Evolutionary conservation across 1,140 invertebrate genomes (phyloP).

Genomic region (Leptonema lineaticorne): DNA sequence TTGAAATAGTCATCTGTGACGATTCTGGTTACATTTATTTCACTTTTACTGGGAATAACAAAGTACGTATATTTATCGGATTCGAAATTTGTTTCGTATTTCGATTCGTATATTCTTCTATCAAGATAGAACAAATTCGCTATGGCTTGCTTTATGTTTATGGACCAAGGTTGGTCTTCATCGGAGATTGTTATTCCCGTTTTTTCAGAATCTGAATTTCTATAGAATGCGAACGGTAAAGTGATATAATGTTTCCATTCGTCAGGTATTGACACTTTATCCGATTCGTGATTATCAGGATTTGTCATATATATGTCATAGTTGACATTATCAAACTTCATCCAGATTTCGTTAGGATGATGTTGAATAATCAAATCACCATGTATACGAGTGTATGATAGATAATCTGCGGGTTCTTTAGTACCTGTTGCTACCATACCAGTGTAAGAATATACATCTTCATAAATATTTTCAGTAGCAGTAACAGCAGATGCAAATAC

Average conservation of each 20-base stretch:
- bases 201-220: background rate
- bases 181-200: background rate
- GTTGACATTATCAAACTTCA: background rate
- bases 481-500: too few species aligned
- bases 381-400: background rate
- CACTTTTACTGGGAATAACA: background rate
- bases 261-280: background rate
- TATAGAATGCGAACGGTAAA: background rate
- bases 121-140: background rate
- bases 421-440: background rate
- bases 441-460: background rate
- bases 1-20: background rate
- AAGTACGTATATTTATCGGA: background rate
- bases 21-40: background rate
- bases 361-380: background rate
- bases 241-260: background rate
- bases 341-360: background rate
- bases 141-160: background rate
- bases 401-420: background rate
- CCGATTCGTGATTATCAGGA: background rate
- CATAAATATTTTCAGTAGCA: background rate
- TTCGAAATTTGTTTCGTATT: background rate
- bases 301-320: background rate
- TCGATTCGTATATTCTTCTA: background rate
- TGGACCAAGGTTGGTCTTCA: background rate